Evolutionary conservation across 2,113 vertebrate genomes (phyloP).

Genomic region (Lampris incognitus): DNA sequence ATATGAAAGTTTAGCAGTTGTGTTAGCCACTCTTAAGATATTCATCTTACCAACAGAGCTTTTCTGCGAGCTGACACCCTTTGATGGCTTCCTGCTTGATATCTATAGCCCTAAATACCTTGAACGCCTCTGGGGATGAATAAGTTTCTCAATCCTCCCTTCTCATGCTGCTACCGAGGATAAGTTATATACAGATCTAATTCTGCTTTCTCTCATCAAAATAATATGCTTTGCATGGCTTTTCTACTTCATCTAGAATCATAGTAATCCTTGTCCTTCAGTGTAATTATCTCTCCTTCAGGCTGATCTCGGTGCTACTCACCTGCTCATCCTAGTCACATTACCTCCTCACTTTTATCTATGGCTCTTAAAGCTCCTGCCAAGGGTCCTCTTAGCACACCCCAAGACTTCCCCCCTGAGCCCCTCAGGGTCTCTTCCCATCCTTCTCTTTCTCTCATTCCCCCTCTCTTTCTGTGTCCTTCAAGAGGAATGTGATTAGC

Average conservation of each 20-base stretch:
- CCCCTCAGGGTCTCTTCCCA: slow-evolving; percentile 24
- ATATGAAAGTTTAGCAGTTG: slow-evolving; percentile 26
- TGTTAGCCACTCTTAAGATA: slow-evolving; percentile 24
- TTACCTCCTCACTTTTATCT: slow-evolving; percentile 75
- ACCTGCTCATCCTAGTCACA: slow-evolving; percentile 75
- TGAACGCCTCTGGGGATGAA: slow-evolving; percentile 66
- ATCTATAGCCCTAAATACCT: slow-evolving; percentile 59
- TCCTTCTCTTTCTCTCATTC: slow-evolving; percentile 3
- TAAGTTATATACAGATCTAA: slow-evolving; percentile 66
- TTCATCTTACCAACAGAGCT: slow-evolving; percentile 18
- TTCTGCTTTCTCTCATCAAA: slow-evolving; percentile 71
- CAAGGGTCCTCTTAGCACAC: slow-evolving; percentile 72
- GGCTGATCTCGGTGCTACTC: slow-evolving; percentile 73
- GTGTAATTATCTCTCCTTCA: slow-evolving; percentile 78
- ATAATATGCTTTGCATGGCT: slow-evolving; percentile 76
- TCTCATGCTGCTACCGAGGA: slow-evolving; percentile 62
- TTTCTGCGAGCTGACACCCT: slow-evolving; percentile 43
- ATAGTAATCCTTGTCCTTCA: slow-evolving; percentile 76
- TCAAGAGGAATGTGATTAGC: slow-evolving; percentile 63
- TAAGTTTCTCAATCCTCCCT: slow-evolving; percentile 56
- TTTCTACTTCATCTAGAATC: slow-evolving; percentile 78
- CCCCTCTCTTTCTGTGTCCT: slow-evolving; percentile 35
- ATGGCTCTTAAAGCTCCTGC: slow-evolving; percentile 74
- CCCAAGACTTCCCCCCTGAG: slow-evolving; percentile 57
- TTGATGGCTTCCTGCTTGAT: slow-evolving; percentile 63